Conservation (phyloP, 2,888 invertebrate genomes). For the Clitarchus hookeri region DNA sequence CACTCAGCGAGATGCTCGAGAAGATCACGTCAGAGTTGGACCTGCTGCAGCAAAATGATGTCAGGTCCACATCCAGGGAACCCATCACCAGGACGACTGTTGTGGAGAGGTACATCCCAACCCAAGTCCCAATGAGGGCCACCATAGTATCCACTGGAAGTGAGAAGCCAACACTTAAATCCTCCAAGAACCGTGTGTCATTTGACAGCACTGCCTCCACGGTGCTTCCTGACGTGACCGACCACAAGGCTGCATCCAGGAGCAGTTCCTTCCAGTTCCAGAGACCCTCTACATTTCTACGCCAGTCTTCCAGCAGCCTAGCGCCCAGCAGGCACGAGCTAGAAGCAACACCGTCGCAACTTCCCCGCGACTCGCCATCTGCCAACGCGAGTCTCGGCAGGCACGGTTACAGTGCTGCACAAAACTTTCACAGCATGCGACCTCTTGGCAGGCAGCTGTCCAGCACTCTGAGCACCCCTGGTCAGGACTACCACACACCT, state of each 20-base stretch:
- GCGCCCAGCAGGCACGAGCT: neutral
- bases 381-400: neutral
- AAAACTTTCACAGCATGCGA: neutral
- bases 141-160: neutral
- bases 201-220: neutral
- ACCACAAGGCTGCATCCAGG: neutral
- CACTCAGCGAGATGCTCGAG: neutral
- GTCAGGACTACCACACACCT: neutral
- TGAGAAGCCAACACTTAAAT: neutral
- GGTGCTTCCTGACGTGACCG: neutral
- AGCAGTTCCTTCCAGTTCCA: conserved; percentile 19
- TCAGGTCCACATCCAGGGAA: neutral
- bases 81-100: conserved; percentile 7
- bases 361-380: neutral
- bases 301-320: neutral
- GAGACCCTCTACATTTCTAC: neutral
- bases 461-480: neutral
- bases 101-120: neutral
- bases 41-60: neutral
- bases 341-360: neutral
- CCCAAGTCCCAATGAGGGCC: neutral
- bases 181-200: neutral
- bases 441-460: neutral
- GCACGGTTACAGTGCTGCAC: neutral
- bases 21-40: neutral